Conservation (phyloP, 1,140 invertebrate genomes). For the Heliconius eleuchia region DNA sequence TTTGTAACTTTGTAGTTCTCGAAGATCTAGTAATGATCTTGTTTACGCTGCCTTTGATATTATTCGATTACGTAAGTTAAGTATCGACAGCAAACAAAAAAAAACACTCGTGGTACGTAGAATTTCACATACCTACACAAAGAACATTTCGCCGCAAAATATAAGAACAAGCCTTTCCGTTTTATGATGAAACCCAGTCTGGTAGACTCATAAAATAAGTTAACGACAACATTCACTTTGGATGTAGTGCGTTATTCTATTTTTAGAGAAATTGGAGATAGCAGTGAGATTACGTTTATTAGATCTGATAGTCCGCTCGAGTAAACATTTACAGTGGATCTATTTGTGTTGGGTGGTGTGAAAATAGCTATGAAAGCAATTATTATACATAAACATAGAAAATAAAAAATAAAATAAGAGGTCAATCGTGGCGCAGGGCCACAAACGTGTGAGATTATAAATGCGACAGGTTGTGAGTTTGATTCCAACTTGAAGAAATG, state of each 20-base stretch:
- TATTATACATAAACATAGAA: too few relatives aligned
- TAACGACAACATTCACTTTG: constrained; percentile 43
- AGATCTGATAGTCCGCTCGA: background rate
- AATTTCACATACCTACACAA: background rate
- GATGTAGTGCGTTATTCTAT: constrained; percentile 42
- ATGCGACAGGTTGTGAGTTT: too few relatives aligned
- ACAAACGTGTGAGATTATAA: too few relatives aligned
- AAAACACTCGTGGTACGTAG: background rate
- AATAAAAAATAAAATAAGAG: too few relatives aligned
- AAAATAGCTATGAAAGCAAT: background rate
- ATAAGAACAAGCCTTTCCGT: constrained; percentile 23
- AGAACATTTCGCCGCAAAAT: constrained; percentile 23
- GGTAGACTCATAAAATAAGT: constrained; percentile 37
- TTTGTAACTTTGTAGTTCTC: background rate
- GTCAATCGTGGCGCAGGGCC: too few relatives aligned
- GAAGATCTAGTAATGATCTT: background rate
- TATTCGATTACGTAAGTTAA: background rate
- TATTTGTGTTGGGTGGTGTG: background rate
- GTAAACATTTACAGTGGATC: constrained; percentile 2
- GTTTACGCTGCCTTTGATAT: background rate
- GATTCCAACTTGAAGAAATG: too few relatives aligned
- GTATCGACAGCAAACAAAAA: background rate
- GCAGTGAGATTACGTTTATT: constrained; percentile 30
- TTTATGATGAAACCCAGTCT: constrained; percentile 37
- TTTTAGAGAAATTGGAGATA: constrained; percentile 42